Conservation (phyloP, 2,888 invertebrate species). For the Aphidius colemani region DNA sequence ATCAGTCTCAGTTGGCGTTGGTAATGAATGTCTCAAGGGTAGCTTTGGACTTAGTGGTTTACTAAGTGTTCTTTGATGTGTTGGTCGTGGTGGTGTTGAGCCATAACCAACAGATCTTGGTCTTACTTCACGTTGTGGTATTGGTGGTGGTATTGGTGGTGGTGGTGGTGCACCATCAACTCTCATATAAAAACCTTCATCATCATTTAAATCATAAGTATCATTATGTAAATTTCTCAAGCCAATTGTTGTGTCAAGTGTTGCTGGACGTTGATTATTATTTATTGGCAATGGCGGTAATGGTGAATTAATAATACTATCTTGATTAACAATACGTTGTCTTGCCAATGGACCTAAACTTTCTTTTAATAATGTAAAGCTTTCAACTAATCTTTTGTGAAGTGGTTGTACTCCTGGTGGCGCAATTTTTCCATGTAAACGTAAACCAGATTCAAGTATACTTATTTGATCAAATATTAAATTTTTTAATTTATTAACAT, state of each 20-base stretch:
- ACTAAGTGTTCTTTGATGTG: conserved; percentile 60
- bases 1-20: conserved; percentile 60
- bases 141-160: conserved; percentile 62
- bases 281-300: conserved; percentile 78
- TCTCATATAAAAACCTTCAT: conserved; percentile 56
- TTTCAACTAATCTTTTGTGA: conserved; percentile 85
- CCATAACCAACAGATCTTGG: conserved; percentile 67
- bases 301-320: conserved; percentile 84
- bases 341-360: conserved; percentile 70
- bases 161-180: conserved; percentile 58
- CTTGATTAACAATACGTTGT: conserved; percentile 65
- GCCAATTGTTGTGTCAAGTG: conserved; percentile 48
- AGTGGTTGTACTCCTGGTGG: conserved; percentile 89
- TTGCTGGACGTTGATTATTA: conserved; percentile 53
- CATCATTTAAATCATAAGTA: conserved; percentile 52
- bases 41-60: conserved; percentile 65
- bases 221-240: conserved; percentile 51
- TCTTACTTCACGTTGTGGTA: conserved; percentile 65
- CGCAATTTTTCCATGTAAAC: conserved; percentile 83
- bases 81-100: conserved; percentile 57
- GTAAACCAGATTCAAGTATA: conserved; percentile 81
- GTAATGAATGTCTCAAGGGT: conserved; percentile 62
- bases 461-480: conserved; percentile 79
- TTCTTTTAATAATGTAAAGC: conserved; percentile 83
- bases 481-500: conserved; percentile 68